These are phyloP conservation scores for Argentina silus DNA, from an alignment of 2,797 vertebrate genomes.

Conservation along the genomic window DNA sequence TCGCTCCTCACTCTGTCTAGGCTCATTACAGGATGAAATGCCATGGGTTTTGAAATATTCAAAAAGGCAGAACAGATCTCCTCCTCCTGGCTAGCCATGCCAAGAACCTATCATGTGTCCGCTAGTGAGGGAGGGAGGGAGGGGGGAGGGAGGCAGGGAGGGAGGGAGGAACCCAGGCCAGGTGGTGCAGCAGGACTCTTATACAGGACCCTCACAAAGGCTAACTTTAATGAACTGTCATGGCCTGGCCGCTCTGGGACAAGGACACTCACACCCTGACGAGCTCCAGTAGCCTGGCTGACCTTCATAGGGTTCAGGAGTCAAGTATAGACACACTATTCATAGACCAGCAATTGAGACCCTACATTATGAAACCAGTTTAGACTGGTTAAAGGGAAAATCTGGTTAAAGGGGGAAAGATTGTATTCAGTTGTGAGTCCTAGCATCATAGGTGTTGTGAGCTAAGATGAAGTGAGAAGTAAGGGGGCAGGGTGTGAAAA, in stretches of 20 bases:
- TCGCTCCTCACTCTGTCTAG: conserved; percentile 50
- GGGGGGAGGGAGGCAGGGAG: conserved; percentile 10
- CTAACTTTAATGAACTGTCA: neutral
- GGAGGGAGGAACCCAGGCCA: neutral
- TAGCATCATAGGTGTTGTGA: neutral
- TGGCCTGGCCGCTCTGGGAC: neutral
- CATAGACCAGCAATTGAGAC: too few relatives aligned
- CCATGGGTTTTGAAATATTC: conserved; percentile 72
- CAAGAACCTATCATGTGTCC: conserved; percentile 42
- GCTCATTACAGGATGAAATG: conserved; percentile 66
- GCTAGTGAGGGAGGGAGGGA: conserved; percentile 12
- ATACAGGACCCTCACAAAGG: neutral
- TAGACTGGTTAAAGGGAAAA: neutral
- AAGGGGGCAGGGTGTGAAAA: conserved; percentile 4
- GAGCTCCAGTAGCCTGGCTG: conserved; percentile 11
- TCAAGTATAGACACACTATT: neutral
- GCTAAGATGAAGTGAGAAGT: conserved; percentile 5
- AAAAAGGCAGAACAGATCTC: conserved; percentile 64
- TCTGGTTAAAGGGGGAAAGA: neutral
- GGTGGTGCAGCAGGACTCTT: neutral
- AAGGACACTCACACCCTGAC: conserved; percentile 1
- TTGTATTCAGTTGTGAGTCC: neutral
- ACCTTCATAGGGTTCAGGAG: conserved; percentile 20
- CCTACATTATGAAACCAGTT: neutral
- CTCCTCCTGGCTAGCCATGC: conserved; percentile 42